These are phyloP conservation scores for Struthidea cinerea DNA, from an alignment of 2,113 vertebrate species.

Conservation along the genomic window DNA sequence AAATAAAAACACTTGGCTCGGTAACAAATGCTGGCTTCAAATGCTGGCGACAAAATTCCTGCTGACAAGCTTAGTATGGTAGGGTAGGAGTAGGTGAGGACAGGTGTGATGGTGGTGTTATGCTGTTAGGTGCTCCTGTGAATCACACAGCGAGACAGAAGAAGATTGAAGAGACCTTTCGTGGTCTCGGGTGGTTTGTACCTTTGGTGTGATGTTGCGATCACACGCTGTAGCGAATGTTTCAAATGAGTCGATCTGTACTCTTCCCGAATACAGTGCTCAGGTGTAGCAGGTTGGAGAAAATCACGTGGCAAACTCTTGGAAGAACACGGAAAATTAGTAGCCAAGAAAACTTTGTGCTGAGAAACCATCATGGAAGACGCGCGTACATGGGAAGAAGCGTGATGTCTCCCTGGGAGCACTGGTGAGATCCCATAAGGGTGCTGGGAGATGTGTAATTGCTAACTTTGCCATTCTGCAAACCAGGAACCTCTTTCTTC, in stretches of 20 bases:
- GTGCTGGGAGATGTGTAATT: not conserved
- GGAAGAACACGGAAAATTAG: not conserved
- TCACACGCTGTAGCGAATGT: not conserved
- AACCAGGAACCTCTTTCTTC: not conserved
- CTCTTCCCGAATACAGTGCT: fast-evolving
- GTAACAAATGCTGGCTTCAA: not conserved
- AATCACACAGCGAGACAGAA: not conserved
- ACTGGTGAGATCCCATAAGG: not conserved
- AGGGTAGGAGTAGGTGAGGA: conserved; percentile 5
- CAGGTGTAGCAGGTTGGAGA: not conserved
- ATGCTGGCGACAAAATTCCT: not conserved
- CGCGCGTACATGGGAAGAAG: not conserved
- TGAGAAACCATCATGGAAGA: not conserved
- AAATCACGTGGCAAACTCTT: not conserved
- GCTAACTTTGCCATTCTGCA: not conserved
- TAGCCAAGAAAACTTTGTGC: not conserved
- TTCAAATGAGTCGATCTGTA: not conserved
- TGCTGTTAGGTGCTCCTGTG: not conserved
- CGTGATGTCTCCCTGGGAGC: not conserved
- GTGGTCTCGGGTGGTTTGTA: not conserved
- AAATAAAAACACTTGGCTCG: not conserved
- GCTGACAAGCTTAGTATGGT: not conserved
- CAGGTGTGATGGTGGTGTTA: conserved; percentile 10
- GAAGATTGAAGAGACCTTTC: not conserved
- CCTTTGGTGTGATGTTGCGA: not conserved